Evolutionary conservation across 2,888 invertebrate species (phyloP), one percentile per base, ranked within the genome.

Genomic region (Ectropis crepuscularia): DNA sequence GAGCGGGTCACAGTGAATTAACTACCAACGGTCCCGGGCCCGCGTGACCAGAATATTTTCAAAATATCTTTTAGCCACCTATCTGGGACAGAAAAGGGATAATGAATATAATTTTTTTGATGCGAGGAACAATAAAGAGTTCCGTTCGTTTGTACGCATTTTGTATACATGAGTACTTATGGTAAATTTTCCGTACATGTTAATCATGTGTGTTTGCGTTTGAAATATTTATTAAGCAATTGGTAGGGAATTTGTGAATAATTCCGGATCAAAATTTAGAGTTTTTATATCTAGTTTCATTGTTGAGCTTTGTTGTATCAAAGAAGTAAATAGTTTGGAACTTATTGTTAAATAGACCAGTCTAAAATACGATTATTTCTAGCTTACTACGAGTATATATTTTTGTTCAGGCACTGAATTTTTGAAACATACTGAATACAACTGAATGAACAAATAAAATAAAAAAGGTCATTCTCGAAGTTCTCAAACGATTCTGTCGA

Each of bases 31-130:
- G 78, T 75, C 82, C 81, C 77, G 58, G 65, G 61, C 61, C 67
- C 78, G 78, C 86, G 86, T 86, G 86, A 86, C 82, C 67, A 61
- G 84, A 85, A 86, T 86, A 77, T 80, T 78, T 77, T 71, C 68
- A 74, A 79, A 78, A 80, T 80, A 77, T 76, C 74, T 74, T 78
- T 76, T 74, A 68, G 70, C 65, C 69, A 71, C 71, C 74, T 72
- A 68, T 72, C 79, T 71, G 65, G 67, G 67, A 72, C 66, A 68
- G 61, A 67, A 70, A 73, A 74, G 74, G 71, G 76, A 72, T 76
- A 76, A 76, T 76, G 75, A 76, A 73, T 75, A 78, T 72, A 68
- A 70, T 72, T 70, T 72, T 62, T 70, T 70, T 68, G 66, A 70
- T 70, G 69, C 66, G 63, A 59, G 57, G 58, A 57, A 68, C 62